phyloP scores from a whole-genome alignment of 2,113 vertebrate genomes.

The Centropus bengalensis region DNA sequence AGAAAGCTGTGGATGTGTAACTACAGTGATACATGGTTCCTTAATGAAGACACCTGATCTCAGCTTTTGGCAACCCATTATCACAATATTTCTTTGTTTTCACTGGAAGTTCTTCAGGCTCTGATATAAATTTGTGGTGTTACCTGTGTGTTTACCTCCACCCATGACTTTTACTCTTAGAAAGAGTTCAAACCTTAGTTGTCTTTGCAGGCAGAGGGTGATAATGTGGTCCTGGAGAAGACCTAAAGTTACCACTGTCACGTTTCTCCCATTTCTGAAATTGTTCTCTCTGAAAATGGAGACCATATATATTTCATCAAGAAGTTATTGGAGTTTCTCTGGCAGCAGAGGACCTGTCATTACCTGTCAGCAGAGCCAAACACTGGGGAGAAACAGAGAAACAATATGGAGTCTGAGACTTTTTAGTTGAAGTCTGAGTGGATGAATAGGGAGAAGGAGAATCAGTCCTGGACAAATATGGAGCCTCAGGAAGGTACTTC shows the following conservation, averaged over 20 bases:
- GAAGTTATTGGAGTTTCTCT: neutral
- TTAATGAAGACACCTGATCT: neutral
- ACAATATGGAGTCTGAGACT: neutral
- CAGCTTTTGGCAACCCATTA: neutral
- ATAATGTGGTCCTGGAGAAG: neutral
- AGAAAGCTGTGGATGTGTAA: neutral
- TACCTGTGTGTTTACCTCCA: neutral
- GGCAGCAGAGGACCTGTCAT: neutral
- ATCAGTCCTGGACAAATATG: fast-evolving
- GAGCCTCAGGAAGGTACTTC: neutral
- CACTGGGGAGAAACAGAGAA: neutral
- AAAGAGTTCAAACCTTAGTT: neutral
- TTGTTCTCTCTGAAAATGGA: neutral
- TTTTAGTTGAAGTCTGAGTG: neutral
- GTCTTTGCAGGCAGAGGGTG: neutral
- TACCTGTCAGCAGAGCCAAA: neutral
- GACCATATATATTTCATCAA: neutral
- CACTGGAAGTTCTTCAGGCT: neutral
- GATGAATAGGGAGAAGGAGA: neutral
- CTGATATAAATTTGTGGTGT: neutral
- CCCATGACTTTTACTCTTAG: neutral
- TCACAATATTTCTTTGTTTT: neutral
- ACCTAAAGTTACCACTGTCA: neutral
- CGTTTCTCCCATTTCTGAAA: neutral
- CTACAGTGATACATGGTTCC: neutral